Evolutionary conservation across 1,140 invertebrate genomes (phyloP).

Genomic region (Scaptomyza pallida): DNA sequence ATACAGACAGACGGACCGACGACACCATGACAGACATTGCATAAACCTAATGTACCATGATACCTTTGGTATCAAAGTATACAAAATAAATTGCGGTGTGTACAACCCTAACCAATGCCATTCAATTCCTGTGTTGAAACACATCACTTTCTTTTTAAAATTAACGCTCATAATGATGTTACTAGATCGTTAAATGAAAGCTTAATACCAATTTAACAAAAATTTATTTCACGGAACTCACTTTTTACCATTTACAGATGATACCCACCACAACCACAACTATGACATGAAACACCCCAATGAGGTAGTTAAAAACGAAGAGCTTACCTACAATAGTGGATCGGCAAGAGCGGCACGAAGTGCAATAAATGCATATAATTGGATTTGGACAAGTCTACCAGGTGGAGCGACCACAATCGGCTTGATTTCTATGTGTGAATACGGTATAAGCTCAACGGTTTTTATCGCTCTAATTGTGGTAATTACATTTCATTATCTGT

Average conservation of each 20-base stretch:
- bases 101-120: too few relatives aligned
- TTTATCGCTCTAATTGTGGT: conserved; percentile 15
- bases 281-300: conserved; percentile 93
- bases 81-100: too few relatives aligned
- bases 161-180: too few relatives aligned
- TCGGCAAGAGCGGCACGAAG: conserved; percentile 11
- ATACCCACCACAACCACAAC: conserved; percentile 84
- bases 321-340: conserved; percentile 88
- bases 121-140: conserved; percentile 43
- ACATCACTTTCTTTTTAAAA: too few relatives aligned
- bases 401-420: too few relatives aligned
- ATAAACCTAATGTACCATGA: too few relatives aligned
- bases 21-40: too few relatives aligned
- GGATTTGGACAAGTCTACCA: conserved; percentile 12
- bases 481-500: conserved; percentile 16
- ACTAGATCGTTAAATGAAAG: too few relatives aligned
- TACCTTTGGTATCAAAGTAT: too few relatives aligned
- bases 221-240: neutral
- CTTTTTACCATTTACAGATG: conserved; percentile 70
- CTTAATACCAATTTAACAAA: too few relatives aligned
- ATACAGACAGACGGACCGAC: too few relatives aligned
- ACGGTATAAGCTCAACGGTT: conserved; percentile 14
- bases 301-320: conserved; percentile 96
- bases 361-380: neutral
- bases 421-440: too few relatives aligned